These are phyloP conservation scores for Andinoacara biseriatus DNA, from an alignment of 2,113 vertebrate genomes.

Conservation along the genomic window DNA sequence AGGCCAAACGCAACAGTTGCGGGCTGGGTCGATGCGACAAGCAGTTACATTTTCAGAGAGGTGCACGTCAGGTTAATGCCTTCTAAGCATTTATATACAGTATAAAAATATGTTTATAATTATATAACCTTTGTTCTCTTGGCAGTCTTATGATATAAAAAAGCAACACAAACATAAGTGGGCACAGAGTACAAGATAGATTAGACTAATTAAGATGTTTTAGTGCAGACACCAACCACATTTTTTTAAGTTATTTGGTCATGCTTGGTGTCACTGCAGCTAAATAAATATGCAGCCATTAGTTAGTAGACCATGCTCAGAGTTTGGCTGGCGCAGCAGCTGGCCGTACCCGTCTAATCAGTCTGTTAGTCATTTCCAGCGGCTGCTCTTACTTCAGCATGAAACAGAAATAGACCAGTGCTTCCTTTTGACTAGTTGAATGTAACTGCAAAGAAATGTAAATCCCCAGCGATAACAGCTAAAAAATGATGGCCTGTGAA, in stretches of 20 bases:
- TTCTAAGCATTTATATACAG: neutral
- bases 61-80: neutral
- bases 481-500: conserved; percentile 50
- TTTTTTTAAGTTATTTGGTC: conserved; percentile 31
- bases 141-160: neutral
- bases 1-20: too few species aligned
- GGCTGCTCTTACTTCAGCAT: conserved; percentile 57
- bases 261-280: conserved; percentile 31
- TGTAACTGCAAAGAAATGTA: conserved; percentile 46
- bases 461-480: conserved; percentile 45
- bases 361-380: conserved; percentile 63
- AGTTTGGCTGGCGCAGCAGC: conserved; percentile 30
- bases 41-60: neutral
- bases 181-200: neutral
- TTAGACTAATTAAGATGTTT: neutral
- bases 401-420: conserved; percentile 59
- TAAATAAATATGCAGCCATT: conserved; percentile 36
- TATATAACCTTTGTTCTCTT: neutral
- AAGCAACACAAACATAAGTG: neutral
- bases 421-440: conserved; percentile 52
- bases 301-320: conserved; percentile 21
- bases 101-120: neutral
- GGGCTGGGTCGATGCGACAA: neutral
- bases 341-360: conserved; percentile 50
- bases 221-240: neutral